Conservation (phyloP, 2,888 invertebrate genomes). For the Blomia tropicalis region DNA sequence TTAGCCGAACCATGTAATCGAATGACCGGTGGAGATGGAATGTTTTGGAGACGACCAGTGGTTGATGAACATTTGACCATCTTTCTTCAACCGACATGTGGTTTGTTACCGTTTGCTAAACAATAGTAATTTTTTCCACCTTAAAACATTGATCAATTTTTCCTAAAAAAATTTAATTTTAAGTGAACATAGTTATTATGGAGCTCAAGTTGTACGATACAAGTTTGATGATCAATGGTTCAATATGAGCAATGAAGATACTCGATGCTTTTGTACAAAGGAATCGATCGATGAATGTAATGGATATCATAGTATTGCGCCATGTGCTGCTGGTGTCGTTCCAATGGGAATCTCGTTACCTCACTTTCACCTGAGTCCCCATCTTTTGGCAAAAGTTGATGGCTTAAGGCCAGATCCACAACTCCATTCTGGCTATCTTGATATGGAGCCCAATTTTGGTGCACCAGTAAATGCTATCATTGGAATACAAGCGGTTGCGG, state of each 20-base stretch:
- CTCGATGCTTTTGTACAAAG: background rate
- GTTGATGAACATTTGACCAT: background rate
- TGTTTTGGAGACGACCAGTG: conserved; percentile 10
- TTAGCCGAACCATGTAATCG: background rate
- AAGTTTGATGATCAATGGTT: conserved; percentile 4
- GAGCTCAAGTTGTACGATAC: background rate
- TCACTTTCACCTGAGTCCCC: background rate
- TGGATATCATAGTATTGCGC: background rate
- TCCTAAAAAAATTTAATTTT: background rate
- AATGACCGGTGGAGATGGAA: conserved; percentile 7
- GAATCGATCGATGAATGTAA: background rate
- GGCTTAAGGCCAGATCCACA: background rate
- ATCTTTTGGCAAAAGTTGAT: background rate
- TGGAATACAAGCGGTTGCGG: background rate
- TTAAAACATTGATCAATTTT: background rate
- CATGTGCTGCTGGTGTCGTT: background rate
- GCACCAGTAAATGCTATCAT: conserved; percentile 1
- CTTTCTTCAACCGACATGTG: conserved; percentile 8
- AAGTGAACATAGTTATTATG: background rate
- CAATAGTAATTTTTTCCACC: background rate
- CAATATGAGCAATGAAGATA: background rate
- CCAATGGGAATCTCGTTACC: conserved; percentile 6
- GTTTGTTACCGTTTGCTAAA: background rate
- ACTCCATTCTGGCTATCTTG: background rate
- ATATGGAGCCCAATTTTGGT: background rate